These are phyloP conservation scores for Caiman crocodilus DNA, from an alignment of 2,797 vertebrate species.

Conservation along the genomic window DNA sequence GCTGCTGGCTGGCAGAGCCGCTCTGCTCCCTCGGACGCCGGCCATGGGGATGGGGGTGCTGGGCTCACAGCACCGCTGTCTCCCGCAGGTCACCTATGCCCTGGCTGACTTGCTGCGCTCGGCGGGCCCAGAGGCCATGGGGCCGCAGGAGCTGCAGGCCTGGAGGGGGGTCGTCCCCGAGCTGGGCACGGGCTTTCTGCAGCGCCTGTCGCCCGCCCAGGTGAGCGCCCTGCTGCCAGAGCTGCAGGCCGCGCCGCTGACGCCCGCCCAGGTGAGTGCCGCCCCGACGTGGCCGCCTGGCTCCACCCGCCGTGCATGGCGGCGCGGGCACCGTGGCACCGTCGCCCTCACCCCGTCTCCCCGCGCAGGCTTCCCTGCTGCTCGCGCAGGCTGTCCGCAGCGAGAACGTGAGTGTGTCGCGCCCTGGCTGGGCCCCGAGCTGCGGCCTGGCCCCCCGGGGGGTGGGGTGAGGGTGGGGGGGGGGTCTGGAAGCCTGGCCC, in stretches of 20 bases:
- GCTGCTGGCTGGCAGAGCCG: background rate
- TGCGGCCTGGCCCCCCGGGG: no score
- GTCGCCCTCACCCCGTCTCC: background rate
- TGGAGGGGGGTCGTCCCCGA: slow-evolving; percentile 86
- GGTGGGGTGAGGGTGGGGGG: no score
- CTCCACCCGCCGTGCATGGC: rapidly evolving
- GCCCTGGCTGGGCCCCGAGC: no score
- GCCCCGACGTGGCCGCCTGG: background rate
- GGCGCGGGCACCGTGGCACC: no score
- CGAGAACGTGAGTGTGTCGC: slow-evolving; percentile 83
- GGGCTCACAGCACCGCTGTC: background rate
- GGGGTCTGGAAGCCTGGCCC: background rate
- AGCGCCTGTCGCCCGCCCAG: slow-evolving; percentile 82
- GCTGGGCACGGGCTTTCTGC: slow-evolving; percentile 86
- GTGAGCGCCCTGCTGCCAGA: slow-evolving; percentile 84
- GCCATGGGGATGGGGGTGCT: background rate
- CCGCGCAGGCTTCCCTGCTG: slow-evolving; percentile 85
- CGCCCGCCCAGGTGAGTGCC: slow-evolving; percentile 86
- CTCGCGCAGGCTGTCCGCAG: slow-evolving; percentile 83
- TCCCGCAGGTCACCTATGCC: slow-evolving; percentile 86
- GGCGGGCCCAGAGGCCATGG: slow-evolving; percentile 80
- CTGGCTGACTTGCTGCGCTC: slow-evolving; percentile 81
- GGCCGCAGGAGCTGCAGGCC: slow-evolving; percentile 76
- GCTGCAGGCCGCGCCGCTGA: slow-evolving; percentile 79
- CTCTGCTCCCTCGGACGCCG: background rate